Evolutionary conservation across 2,113 vertebrate genomes (phyloP).

Genomic region (Coregonus clupeaformis): DNA sequence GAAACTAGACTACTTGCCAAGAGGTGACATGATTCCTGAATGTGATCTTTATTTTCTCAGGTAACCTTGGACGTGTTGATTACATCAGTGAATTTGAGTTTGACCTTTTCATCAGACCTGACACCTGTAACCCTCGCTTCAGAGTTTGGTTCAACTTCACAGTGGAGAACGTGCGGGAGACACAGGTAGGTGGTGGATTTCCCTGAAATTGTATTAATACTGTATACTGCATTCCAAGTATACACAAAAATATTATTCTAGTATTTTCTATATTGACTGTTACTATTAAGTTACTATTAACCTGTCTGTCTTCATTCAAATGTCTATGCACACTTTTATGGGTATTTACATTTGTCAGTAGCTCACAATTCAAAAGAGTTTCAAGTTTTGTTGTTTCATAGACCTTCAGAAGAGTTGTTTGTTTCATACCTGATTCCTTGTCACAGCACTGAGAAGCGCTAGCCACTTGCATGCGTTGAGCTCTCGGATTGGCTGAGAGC

Average conservation of each 20-base stretch:
- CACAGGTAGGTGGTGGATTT: slow-evolving; percentile 75
- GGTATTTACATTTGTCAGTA: too few species aligned
- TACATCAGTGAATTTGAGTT: slow-evolving; percentile 95
- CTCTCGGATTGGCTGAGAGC: slow-evolving; percentile 56
- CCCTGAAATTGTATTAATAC: too few species aligned
- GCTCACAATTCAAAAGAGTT: too few species aligned
- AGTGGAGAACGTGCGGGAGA: slow-evolving; percentile 93
- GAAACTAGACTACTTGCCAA: too few species aligned
- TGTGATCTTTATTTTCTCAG: slow-evolving; percentile 60
- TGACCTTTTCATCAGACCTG: slow-evolving; percentile 95
- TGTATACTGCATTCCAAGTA: too few species aligned
- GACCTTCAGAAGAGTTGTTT: slow-evolving; percentile 10
- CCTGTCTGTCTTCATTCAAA: too few species aligned
- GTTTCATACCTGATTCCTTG: slow-evolving; percentile 33
- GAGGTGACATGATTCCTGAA: not conserved
- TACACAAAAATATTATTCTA: too few species aligned
- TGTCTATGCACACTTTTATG: not conserved
- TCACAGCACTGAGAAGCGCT: slow-evolving; percentile 40
- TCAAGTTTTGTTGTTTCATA: too few species aligned
- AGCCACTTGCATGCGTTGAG: slow-evolving; percentile 41
- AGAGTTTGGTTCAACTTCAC: slow-evolving; percentile 99
- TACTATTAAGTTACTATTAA: too few species aligned
- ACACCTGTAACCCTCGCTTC: slow-evolving; percentile 97
- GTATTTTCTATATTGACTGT: too few species aligned
- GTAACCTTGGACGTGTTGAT: slow-evolving; percentile 93